Evolutionary conservation across 2,113 vertebrate species (phyloP).

Genomic region (Lontra canadensis): DNA sequence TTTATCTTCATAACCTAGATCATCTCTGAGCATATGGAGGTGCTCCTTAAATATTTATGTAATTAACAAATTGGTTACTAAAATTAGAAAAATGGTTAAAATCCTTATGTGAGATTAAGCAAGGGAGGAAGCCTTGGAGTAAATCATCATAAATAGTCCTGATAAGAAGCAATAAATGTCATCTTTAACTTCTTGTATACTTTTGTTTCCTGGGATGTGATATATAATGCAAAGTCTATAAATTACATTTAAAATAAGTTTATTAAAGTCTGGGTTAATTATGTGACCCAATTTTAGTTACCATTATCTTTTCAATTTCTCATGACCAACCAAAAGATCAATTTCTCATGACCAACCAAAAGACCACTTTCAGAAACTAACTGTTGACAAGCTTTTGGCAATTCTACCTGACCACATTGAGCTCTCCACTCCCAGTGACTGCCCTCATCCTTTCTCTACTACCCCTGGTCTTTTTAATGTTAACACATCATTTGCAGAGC

Average conservation of each 20-base stretch:
- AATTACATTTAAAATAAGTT: background rate
- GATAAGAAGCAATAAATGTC: background rate
- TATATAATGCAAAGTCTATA: background rate
- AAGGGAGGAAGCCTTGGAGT: background rate
- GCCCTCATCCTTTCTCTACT: background rate
- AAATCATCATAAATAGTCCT: background rate
- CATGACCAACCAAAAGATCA: background rate
- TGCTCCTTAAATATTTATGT: background rate
- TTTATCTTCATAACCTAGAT: background rate
- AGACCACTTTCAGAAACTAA: background rate
- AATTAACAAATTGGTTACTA: background rate
- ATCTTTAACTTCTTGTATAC: background rate
- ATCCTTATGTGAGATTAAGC: background rate
- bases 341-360: background rate
- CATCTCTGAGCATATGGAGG: background rate
- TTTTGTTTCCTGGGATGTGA: background rate
- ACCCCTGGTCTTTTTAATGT: background rate
- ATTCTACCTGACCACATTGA: too few species aligned
- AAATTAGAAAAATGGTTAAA: conserved; percentile 4
- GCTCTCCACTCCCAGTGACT: background rate
- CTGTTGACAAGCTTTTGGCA: background rate
- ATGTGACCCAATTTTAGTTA: background rate
- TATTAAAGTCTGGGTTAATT: background rate
- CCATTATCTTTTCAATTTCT: background rate
- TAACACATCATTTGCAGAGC: background rate